These are phyloP conservation scores for Aspidiotus destructor DNA, from an alignment of 2,888 invertebrate species.

Conservation along the genomic window DNA sequence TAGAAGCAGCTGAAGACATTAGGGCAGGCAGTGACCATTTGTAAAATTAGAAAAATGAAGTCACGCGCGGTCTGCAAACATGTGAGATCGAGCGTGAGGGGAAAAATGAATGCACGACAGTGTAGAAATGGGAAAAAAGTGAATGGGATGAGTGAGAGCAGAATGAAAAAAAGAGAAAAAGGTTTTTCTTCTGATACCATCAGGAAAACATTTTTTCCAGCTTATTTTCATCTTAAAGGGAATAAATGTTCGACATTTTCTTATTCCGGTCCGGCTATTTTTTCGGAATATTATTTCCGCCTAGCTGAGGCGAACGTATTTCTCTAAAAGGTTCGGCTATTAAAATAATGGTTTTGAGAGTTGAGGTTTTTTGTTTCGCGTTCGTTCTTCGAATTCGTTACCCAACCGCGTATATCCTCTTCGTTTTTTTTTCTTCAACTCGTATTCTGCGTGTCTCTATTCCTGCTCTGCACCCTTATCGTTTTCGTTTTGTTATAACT, in stretches of 20 bases:
- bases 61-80: too few relatives aligned
- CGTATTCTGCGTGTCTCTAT: neutral
- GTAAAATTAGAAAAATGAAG: too few relatives aligned
- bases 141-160: neutral
- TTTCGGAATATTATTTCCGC: slow-evolving; percentile 13
- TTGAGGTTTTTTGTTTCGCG: slow-evolving; percentile 2
- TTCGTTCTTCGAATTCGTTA: too few relatives aligned
- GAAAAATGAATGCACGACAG: neutral
- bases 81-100: neutral
- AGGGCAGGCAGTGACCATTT: too few relatives aligned
- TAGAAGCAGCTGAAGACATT: too few relatives aligned
- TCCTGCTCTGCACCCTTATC: neutral
- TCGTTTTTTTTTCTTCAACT: neutral
- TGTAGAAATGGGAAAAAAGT: neutral
- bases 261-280: slow-evolving; percentile 16
- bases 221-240: slow-evolving; percentile 3
- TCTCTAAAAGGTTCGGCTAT: slow-evolving; percentile 12
- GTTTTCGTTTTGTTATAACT: slow-evolving; percentile 3
- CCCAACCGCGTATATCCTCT: neutral
- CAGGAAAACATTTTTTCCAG: slow-evolving; percentile 14
- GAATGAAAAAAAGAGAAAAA: neutral
- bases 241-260: slow-evolving; percentile 11
- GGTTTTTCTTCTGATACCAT: slow-evolving; percentile 1
- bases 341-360: slow-evolving; percentile 13
- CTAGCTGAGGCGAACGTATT: slow-evolving; percentile 9